Base-by-base conservation (phyloP, 1,140 invertebrate species). In the Asobara japonica region DNA sequence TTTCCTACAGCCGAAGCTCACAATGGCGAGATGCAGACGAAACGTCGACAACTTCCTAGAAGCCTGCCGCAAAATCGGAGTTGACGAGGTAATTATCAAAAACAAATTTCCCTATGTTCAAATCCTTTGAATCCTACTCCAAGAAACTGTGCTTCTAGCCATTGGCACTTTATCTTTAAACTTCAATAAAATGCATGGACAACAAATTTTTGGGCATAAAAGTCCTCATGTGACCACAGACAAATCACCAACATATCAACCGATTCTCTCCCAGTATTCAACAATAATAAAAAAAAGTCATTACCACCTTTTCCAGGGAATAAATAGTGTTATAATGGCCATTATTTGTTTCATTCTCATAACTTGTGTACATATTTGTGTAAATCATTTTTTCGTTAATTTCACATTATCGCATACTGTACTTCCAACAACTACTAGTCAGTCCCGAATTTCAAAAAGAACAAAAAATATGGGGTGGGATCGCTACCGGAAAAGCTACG, bases 1-100 rank as follows among this genome's bases (percentile, higher is more conserved):
- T 65, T 62, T 73, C 51, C 90, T 90, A 60, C 85, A 97, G 96
- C 96, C 96, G 56, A 97, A 97, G 85, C 87, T 98, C 71, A 96
- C 96, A 20, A 94, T 97, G 91, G 95, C 97, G 8, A 92, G 97
- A 80, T 97, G 96, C 89, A 90, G 96, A 80, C 90, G 95, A 80
- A 98, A 98, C 88, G 96, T 98, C 13, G 96, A 98, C 82, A 98
- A 98, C 87, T 98, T 98, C 82, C 87, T 98, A 73, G 95, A 97
- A 80, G 97, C 97, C 13, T 98, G 97, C 88, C 90, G 94, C 71
- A 94, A 92, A 84, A 96, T 98, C 77, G 97, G 97, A 36, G 95
- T 98, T 11, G 93, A 96, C 88, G 95, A 97, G 92, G 97, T 98
- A 88, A 92, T 92, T 45, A 48, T 27, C 10, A 22, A n/a, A 20